phyloP scores from a whole-genome alignment of 2,888 invertebrate species.

The Lydus trimaculatus region DNA sequence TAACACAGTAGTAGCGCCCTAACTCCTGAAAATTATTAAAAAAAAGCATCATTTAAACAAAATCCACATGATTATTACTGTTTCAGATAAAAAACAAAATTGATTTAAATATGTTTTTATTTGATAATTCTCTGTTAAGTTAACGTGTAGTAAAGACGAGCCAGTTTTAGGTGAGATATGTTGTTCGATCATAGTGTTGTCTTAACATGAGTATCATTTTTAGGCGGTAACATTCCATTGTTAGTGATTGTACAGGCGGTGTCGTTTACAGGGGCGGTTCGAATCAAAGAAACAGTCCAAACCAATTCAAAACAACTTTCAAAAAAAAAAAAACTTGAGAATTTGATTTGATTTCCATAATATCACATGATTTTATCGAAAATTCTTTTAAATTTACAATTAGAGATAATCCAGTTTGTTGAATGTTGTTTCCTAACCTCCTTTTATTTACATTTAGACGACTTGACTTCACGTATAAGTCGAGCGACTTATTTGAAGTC shows the following conservation, averaged over 20 bases:
- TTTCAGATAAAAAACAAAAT: neutral
- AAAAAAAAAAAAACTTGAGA: neutral
- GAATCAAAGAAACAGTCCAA: constrained; percentile 31
- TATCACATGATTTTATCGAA: neutral
- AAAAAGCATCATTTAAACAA: neutral
- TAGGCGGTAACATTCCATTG: constrained; percentile 32
- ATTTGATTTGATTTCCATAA: neutral
- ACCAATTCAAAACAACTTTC: constrained; percentile 21
- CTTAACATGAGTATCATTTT: constrained; percentile 35
- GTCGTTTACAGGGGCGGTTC: constrained; percentile 26
- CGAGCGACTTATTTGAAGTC: neutral
- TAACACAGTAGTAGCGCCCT: neutral
- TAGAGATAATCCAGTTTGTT: neutral
- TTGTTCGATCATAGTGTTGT: constrained; percentile 31
- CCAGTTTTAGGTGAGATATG: constrained; percentile 27
- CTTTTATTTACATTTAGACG: neutral
- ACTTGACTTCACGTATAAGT: too few relatives aligned
- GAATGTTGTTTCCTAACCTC: too few relatives aligned
- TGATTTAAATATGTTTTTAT: neutral
- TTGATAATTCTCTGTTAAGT: neutral
- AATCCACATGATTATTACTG: neutral
- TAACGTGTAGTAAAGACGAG: neutral
- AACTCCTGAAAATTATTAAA: neutral
- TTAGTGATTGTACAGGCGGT: constrained; percentile 22
- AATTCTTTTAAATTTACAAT: neutral